These are phyloP conservation scores for Cyclophora punctaria DNA, from an alignment of 2,888 invertebrate species.

Conservation along the genomic window DNA sequence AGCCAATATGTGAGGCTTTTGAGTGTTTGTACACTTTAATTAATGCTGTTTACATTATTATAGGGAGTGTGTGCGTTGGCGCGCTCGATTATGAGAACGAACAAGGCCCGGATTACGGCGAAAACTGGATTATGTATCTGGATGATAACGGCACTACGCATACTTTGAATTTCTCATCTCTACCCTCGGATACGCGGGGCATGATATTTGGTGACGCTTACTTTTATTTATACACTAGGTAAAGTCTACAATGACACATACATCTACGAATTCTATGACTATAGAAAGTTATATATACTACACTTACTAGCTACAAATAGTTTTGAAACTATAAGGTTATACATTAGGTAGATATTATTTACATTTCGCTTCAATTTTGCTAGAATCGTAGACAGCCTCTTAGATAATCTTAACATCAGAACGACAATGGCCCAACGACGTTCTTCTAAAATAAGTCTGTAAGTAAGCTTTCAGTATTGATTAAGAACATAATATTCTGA, in stretches of 20 bases:
- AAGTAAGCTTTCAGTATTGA: not conserved
- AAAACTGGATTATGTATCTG: constrained; percentile 60
- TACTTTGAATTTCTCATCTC: constrained; percentile 48
- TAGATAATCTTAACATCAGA: too few species aligned
- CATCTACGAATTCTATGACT: too few species aligned
- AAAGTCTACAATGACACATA: constrained; percentile 3
- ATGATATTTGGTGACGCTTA: constrained; percentile 50
- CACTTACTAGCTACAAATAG: too few species aligned
- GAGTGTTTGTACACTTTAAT: not conserved
- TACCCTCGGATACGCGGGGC: constrained; percentile 37
- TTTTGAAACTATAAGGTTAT: too few species aligned
- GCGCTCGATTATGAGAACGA: constrained; percentile 31
- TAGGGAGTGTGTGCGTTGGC: constrained; percentile 16
- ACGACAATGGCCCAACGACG: too few species aligned
- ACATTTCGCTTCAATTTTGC: too few species aligned
- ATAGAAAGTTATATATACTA: too few species aligned
- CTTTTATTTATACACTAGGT: constrained; percentile 66
- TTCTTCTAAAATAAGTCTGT: too few species aligned
- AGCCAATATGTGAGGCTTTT: too few species aligned
- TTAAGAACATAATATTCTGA: constrained; percentile 5
- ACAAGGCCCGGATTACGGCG: constrained; percentile 48
- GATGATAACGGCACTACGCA: constrained; percentile 56
- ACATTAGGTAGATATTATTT: too few species aligned
- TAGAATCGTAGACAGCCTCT: too few species aligned
- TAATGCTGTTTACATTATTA: constrained; percentile 3